Conservation (phyloP, 2,888 invertebrate genomes). For the Agrotis exclamationis region DNA sequence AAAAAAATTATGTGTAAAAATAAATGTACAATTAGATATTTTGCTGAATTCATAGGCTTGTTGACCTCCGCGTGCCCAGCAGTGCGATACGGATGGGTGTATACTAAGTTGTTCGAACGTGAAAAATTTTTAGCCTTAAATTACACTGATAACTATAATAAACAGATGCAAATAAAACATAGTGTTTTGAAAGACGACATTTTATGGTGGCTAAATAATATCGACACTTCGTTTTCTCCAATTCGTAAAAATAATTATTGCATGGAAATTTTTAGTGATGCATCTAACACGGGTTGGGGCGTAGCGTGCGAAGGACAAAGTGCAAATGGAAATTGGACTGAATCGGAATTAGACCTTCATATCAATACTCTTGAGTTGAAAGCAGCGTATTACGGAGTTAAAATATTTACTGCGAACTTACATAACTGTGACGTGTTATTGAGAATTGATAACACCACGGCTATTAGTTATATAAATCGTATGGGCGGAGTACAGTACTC, state of each 20-base stretch:
- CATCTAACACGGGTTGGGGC: conserved; percentile 23
- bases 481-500: conserved; percentile 14
- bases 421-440: conserved; percentile 12
- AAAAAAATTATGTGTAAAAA: neutral
- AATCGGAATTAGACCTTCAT: conserved; percentile 1
- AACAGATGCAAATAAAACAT: too few species aligned
- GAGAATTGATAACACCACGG: conserved; percentile 21
- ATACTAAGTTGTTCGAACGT: conserved; percentile 21
- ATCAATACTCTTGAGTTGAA: conserved; percentile 23
- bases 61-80: conserved; percentile 13
- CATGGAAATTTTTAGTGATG: conserved; percentile 21
- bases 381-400: conserved; percentile 27
- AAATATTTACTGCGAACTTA: conserved; percentile 1
- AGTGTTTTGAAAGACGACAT: conserved; percentile 1
- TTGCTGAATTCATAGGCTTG: conserved; percentile 24
- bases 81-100: neutral
- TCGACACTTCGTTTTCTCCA: neutral
- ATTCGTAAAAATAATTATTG: conserved; percentile 13
- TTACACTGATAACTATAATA: conserved; percentile 14
- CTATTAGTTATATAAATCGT: neutral
- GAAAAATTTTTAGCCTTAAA: conserved; percentile 11
- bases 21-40: conserved; percentile 10
- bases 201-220: conserved; percentile 20
- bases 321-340: conserved; percentile 2
- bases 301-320: conserved; percentile 4